Evolutionary conservation across 2,797 vertebrate genomes (phyloP).

Genomic region (Geotrypetes seraphini): DNA sequence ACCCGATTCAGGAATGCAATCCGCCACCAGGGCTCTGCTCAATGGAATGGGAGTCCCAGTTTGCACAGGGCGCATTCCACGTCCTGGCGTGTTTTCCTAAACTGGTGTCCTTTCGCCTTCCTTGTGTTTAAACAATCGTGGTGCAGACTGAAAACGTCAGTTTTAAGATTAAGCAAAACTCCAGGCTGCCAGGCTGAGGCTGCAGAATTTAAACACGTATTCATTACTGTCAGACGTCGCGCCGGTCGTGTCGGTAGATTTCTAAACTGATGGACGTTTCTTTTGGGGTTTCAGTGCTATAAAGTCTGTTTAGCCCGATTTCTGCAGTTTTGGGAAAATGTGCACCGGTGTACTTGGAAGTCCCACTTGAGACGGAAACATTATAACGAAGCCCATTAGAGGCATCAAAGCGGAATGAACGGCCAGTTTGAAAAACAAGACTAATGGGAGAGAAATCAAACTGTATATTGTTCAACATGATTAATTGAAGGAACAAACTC

Average conservation of each 20-base stretch:
- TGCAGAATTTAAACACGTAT: conserved; percentile 44
- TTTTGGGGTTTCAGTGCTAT: conserved; percentile 27
- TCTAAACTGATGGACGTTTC: conserved; percentile 42
- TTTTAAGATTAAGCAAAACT: conserved; percentile 50
- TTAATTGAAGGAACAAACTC: no score
- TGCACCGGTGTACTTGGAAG: conserved; percentile 9
- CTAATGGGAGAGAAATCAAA: neutral
- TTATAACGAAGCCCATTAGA: no score
- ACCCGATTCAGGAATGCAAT: no score
- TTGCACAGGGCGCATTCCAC: conserved; percentile 37
- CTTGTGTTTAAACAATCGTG: conserved; percentile 44
- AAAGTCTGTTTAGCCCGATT: conserved; percentile 19
- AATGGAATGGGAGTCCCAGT: no score
- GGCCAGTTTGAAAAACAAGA: conserved; percentile 6
- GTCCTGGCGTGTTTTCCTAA: conserved; percentile 42
- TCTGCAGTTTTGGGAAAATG: conserved; percentile 19
- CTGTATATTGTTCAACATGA: neutral
- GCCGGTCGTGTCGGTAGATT: conserved; percentile 34
- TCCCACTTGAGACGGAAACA: no score
- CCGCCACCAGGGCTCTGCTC: no score
- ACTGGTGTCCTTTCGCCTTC: conserved; percentile 34
- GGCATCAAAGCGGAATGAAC: no score
- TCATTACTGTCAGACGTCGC: conserved; percentile 33
- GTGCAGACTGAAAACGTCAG: conserved; percentile 50
- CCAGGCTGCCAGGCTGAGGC: conserved; percentile 23